A percentile compares a stretch with the other conserved stretches of the same genome.
Evolutionary conservation across 2,888 invertebrate species (phyloP).

Genomic region (Harpalus rubripes): DNA sequence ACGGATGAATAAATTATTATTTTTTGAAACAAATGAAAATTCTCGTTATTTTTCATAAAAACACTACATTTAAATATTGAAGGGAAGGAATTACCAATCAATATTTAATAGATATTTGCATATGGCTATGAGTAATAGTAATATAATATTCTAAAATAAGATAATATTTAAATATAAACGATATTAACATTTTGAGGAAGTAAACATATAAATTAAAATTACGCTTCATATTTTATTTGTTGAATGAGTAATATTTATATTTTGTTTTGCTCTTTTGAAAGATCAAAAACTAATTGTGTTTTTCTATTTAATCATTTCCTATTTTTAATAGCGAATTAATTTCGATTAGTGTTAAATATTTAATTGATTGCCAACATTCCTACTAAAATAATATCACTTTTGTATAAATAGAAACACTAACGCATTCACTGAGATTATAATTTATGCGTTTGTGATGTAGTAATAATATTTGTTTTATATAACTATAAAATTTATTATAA

Average conservation of each 20-base stretch:
- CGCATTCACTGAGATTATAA: background rate
- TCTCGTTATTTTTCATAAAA: too few relatives aligned
- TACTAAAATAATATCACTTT: background rate
- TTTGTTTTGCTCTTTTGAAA: slow-evolving; percentile 20
- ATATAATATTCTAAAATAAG: too few relatives aligned
- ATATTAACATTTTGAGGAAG: too few relatives aligned
- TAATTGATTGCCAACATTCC: background rate
- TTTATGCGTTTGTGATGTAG: slow-evolving; percentile 6
- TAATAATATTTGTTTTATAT: slow-evolving; percentile 31
- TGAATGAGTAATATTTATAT: slow-evolving; percentile 4
- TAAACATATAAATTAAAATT: too few relatives aligned
- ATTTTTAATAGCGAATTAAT: slow-evolving; percentile 23
- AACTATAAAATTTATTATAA: slow-evolving; percentile 23
- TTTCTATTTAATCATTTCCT: slow-evolving; percentile 20
- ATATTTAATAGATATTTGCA: too few relatives aligned
- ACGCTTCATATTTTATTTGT: background rate
- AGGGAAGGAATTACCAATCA: too few relatives aligned
- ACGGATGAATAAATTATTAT: too few relatives aligned
- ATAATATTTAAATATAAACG: too few relatives aligned
- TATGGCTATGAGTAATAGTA: too few relatives aligned
- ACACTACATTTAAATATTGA: too few relatives aligned
- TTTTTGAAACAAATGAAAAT: too few relatives aligned
- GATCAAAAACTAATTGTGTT: slow-evolving; percentile 20
- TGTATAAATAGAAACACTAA: slow-evolving; percentile 23
- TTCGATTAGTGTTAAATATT: background rate